phyloP scores from a whole-genome alignment of 1,140 invertebrate genomes.

The Aphaenogaster rudis region DNA sequence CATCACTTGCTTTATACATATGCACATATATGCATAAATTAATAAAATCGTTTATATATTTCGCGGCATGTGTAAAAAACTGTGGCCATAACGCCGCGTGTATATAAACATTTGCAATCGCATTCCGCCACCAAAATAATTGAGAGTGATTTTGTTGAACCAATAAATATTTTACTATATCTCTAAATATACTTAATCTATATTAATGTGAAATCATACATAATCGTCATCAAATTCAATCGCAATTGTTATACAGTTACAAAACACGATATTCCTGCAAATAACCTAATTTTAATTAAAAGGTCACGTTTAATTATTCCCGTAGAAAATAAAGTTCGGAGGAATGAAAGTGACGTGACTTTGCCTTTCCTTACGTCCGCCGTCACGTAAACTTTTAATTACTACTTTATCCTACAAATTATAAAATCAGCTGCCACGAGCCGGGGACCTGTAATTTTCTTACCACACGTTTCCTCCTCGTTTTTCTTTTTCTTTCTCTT shows the following conservation, averaged over 20 bases:
- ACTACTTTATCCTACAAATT: conserved; percentile 41
- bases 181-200: not conserved
- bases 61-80: not conserved
- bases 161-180: not conserved
- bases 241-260: not conserved
- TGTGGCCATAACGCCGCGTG: not conserved
- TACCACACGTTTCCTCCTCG: not conserved
- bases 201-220: not conserved
- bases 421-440: conserved; percentile 52
- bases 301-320: conserved; percentile 25
- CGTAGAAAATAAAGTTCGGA: not conserved
- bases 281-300: conserved; percentile 20
- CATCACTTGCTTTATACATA: conserved; percentile 31
- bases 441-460: conserved; percentile 31
- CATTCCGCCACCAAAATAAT: not conserved
- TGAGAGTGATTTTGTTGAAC: not conserved
- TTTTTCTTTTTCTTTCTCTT: not conserved
- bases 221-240: not conserved
- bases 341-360: not conserved
- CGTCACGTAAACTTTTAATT: conserved; percentile 55
- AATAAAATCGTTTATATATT: conserved; percentile 38
- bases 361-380: not conserved
- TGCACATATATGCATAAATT: conserved; percentile 48
- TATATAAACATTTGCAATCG: conserved; percentile 3
- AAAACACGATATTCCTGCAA: conserved; percentile 3